Conservation (phyloP, 1,140 invertebrate species). For the Andricus grossulariae region DNA sequence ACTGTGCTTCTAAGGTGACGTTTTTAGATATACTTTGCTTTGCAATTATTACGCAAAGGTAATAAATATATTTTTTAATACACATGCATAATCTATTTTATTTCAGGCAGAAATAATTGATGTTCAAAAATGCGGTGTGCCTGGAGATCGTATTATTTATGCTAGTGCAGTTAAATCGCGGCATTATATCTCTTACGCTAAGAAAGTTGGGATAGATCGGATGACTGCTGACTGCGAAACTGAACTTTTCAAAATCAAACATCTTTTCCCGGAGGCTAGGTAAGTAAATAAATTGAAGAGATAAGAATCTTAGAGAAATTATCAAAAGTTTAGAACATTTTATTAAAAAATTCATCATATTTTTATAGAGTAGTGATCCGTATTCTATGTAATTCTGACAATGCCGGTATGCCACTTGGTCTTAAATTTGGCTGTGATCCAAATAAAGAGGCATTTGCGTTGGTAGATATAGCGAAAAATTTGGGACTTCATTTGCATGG, state of each 20-base stretch:
- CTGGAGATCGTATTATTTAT: slow-evolving; percentile 89
- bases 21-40: background rate
- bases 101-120: slow-evolving; percentile 81
- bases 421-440: slow-evolving; percentile 96
- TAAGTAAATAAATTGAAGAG: slow-evolving; percentile 68
- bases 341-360: background rate
- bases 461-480: slow-evolving; percentile 86
- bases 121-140: slow-evolving; percentile 79
- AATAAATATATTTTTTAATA: background rate
- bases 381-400: slow-evolving; percentile 89
- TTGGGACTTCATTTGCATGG: slow-evolving; percentile 87
- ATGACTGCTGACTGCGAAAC: slow-evolving; percentile 97
- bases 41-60: background rate
- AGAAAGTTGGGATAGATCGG: slow-evolving; percentile 82
- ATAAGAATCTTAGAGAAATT: no score
- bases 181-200: slow-evolving; percentile 92
- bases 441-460: slow-evolving; percentile 82
- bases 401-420: slow-evolving; percentile 89
- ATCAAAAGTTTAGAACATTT: no score
- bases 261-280: slow-evolving; percentile 88
- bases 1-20: slow-evolving; percentile 85
- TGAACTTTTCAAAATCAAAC: slow-evolving; percentile 94
- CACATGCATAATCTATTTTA: slow-evolving; percentile 1
- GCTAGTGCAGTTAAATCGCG: slow-evolving; percentile 96
- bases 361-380: slow-evolving; percentile 87